Conservation (phyloP, 37 sponge, comb jelly and placozoan genomes). For the Petrosia ficiformis region DNA sequence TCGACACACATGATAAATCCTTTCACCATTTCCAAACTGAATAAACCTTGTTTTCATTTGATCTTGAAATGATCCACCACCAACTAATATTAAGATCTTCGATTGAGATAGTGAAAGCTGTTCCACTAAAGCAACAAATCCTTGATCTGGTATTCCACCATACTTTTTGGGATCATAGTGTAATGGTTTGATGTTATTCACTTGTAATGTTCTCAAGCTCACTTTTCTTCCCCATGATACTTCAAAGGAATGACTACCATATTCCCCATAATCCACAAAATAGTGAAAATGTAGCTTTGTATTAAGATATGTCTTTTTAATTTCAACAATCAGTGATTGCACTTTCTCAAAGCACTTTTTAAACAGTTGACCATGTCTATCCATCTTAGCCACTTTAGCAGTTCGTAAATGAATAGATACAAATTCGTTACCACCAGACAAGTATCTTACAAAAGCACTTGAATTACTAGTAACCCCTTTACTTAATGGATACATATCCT, state of each 20-base stretch:
- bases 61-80: slow-evolving; percentile 50
- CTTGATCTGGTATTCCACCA: slow-evolving; percentile 20
- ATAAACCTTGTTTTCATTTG: slow-evolving; percentile 12
- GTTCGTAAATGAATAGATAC: slow-evolving; percentile 37
- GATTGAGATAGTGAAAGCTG: slow-evolving; percentile 8
- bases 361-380: slow-evolving; percentile 11
- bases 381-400: slow-evolving; percentile 30
- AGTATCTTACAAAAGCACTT: not conserved
- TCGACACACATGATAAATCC: not conserved
- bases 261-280: slow-evolving; percentile 29
- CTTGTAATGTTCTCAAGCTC: not conserved
- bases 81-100: slow-evolving; percentile 20
- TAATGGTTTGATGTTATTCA: not conserved
- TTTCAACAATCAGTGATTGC: not conserved
- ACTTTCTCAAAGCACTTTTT: slow-evolving; percentile 7
- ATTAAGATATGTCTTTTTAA: not conserved
- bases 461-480: not conserved
- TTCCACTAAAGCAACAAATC: slow-evolving; percentile 44
- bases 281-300: not conserved
- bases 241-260: slow-evolving; percentile 36
- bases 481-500: not conserved
- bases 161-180: slow-evolving; percentile 20
- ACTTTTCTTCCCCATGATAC: slow-evolving; percentile 1
- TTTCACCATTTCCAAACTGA: not conserved
- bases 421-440: not conserved